phyloP scores from a whole-genome alignment of 2,888 invertebrate genomes.

The Elegia similella region DNA sequence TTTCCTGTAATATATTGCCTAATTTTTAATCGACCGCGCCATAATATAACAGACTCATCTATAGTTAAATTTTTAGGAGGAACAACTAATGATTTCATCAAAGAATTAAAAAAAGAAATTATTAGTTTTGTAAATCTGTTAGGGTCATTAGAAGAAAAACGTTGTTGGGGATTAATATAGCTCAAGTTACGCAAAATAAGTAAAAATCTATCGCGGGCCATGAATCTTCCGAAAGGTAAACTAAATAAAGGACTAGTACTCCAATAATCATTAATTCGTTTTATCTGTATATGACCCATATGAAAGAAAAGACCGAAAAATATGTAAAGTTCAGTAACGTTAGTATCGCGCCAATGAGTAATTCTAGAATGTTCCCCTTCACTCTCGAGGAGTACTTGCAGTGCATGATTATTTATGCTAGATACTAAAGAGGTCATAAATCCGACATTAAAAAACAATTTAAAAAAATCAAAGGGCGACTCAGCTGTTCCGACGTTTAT shows the following conservation, averaged over 20 bases:
- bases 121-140: too few species aligned
- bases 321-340: too few species aligned
- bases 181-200: slow-evolving; percentile 8
- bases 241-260: background rate
- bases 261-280: slow-evolving; percentile 12
- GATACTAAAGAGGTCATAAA: slow-evolving; percentile 3
- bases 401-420: slow-evolving; percentile 7
- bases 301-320: slow-evolving; percentile 6
- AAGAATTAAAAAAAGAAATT: background rate
- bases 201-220: slow-evolving; percentile 17
- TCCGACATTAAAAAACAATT: slow-evolving; percentile 8
- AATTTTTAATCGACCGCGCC: slow-evolving; percentile 12
- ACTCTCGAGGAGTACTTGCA: too few species aligned
- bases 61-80: slow-evolving; percentile 3
- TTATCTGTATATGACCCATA: slow-evolving; percentile 9
- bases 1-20: slow-evolving; percentile 16
- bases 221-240: slow-evolving; percentile 4
- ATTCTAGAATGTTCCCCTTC: too few species aligned
- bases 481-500: slow-evolving; percentile 3
- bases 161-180: too few species aligned
- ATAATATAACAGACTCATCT: slow-evolving; percentile 10
- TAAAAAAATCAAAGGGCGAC: slow-evolving; percentile 13
- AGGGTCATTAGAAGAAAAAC: too few species aligned
- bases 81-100: slow-evolving; percentile 1
- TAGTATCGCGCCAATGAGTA: too few species aligned